Conservation (phyloP, 23 tunicate species). For the Ascidia mentula region DNA sequence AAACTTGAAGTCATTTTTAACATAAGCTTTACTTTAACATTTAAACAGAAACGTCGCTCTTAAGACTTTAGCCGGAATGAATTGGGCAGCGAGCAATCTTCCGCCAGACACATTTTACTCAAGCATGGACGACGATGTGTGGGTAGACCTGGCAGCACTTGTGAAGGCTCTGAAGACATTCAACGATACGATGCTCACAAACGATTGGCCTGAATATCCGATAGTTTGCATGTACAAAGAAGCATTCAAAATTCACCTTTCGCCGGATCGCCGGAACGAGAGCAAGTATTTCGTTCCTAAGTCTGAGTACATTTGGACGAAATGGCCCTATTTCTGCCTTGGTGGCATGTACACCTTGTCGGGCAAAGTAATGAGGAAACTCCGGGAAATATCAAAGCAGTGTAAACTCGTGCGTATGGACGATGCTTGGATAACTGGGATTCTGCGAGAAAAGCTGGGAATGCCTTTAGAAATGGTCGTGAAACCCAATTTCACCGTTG, state of each 20-base stretch:
- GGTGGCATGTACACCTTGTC: conserved; percentile 24
- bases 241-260: no score
- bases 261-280: not conserved
- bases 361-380: not conserved
- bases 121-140: not conserved
- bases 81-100: not conserved
- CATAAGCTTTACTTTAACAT: no score
- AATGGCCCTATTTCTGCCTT: conserved; percentile 9
- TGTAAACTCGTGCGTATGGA: not conserved
- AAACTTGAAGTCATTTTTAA: no score
- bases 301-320: not conserved
- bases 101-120: not conserved
- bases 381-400: not conserved
- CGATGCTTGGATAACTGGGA: conserved; percentile 21
- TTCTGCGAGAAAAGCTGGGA: conserved; percentile 10
- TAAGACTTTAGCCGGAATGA: conserved; percentile 4
- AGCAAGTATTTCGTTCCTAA: conserved; percentile 3
- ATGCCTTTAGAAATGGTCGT: not conserved
- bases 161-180: not conserved
- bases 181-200: not conserved
- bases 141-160: not conserved
- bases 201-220: not conserved
- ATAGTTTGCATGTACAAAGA: not conserved
- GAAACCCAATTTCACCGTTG: not conserved
- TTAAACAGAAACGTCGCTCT: not conserved